Percentiles rank a stretch among this genome's conserved stretches.
These are phyloP conservation scores for Drosophila neocordata DNA, from an alignment of 1,140 invertebrate genomes.

Conservation along the genomic window DNA sequence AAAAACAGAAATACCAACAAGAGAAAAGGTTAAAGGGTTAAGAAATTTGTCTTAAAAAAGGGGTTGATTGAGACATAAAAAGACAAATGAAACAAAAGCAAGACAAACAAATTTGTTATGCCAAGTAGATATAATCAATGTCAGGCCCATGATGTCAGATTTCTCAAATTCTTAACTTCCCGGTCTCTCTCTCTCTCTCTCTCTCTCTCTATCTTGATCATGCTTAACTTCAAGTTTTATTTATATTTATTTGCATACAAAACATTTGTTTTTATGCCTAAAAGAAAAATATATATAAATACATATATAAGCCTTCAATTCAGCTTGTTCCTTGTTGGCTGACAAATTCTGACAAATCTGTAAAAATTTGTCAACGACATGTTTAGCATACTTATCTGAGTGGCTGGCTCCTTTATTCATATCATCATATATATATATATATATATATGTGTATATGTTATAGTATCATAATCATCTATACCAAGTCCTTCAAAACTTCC, in stretches of 20 bases:
- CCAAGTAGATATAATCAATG: conserved; percentile 57
- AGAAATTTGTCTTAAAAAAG: conserved; percentile 38
- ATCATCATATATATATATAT: conserved; percentile 65
- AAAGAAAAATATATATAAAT: conserved; percentile 4
- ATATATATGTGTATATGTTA: conserved; percentile 64
- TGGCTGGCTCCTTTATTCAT: conserved; percentile 35
- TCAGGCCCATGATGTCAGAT: conserved; percentile 73
- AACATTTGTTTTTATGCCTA: conserved; percentile 24
- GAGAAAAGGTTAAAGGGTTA: conserved; percentile 55
- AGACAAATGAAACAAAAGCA: conserved; percentile 30
- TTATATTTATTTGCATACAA: conserved; percentile 50
- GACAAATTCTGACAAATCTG: conserved; percentile 74
- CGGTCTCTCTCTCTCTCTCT: background rate
- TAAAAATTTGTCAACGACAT: conserved; percentile 74
- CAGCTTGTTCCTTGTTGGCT: background rate
- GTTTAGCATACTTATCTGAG: conserved; percentile 67
- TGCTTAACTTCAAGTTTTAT: conserved; percentile 38
- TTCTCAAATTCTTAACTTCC: background rate
- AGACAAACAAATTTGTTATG: conserved; percentile 72
- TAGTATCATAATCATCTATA: conserved; percentile 68
- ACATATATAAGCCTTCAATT: too few relatives aligned
- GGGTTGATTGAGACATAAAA: conserved; percentile 65
- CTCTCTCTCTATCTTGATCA: background rate
- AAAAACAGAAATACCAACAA: background rate
- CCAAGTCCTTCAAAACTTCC: conserved; percentile 55